phyloP scores from a whole-genome alignment of 2,888 invertebrate genomes.

The Drosophila quasianomalipes region DNA sequence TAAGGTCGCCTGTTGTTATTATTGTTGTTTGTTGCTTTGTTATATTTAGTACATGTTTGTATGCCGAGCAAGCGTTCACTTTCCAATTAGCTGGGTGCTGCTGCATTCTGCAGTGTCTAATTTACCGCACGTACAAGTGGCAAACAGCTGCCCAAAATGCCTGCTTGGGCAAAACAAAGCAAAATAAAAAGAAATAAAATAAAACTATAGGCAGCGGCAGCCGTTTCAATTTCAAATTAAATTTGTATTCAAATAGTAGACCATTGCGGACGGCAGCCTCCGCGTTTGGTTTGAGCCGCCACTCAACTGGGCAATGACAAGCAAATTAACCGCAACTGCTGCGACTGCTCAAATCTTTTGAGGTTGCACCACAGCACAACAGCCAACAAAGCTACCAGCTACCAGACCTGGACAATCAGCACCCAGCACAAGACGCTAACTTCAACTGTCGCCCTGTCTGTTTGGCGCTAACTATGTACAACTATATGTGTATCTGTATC shows the following conservation, averaged over 20 bases:
- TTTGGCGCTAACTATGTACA: slow-evolving; percentile 54
- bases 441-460: slow-evolving; percentile 52
- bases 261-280: slow-evolving; percentile 31
- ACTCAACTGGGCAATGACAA: slow-evolving; percentile 80
- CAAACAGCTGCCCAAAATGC: slow-evolving; percentile 69
- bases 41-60: not conserved
- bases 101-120: slow-evolving; percentile 56
- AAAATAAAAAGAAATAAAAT: not conserved
- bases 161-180: slow-evolving; percentile 48
- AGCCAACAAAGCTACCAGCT: slow-evolving; percentile 26
- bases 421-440: slow-evolving; percentile 32
- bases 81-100: slow-evolving; percentile 66
- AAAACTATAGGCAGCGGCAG: slow-evolving; percentile 39
- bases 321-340: slow-evolving; percentile 80
- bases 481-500: slow-evolving; percentile 7
- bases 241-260: slow-evolving; percentile 78
- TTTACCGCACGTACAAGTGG: slow-evolving; percentile 75
- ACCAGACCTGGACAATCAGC: slow-evolving; percentile 58
- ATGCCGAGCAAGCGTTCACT: slow-evolving; percentile 49
- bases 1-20: slow-evolving; percentile 23
- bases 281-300: slow-evolving; percentile 47
- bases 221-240: slow-evolving; percentile 76
- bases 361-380: slow-evolving; percentile 67
- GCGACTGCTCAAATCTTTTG: slow-evolving; percentile 47
- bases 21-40: not conserved